Conservation (phyloP, 2,888 invertebrate genomes). For the Napeogenes sylphis region DNA sequence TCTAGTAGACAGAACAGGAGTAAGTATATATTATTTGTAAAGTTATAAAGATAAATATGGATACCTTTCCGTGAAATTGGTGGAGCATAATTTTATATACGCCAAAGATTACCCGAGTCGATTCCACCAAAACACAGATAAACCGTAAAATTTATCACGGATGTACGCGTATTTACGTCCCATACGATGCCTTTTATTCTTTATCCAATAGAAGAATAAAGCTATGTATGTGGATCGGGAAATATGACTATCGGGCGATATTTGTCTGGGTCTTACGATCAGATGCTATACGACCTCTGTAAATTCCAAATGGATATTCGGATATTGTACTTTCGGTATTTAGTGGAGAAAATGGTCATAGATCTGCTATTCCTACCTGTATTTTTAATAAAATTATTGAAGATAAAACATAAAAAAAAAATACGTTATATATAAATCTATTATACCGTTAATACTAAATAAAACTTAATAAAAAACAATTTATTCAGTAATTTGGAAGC, state of each 20-base stretch:
- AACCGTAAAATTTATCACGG: constrained; percentile 30
- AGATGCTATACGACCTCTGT: constrained; percentile 12
- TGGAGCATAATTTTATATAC: constrained; percentile 1
- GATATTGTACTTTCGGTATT: constrained; percentile 13
- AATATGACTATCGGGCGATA: constrained; percentile 30
- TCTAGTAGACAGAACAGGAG: no score
- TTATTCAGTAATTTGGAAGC: no score
- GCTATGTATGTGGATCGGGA: constrained; percentile 25
- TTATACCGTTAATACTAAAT: no score
- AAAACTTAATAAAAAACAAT: no score
- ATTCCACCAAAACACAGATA: constrained; percentile 28
- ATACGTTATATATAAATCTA: no score
- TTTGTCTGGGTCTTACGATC: constrained; percentile 18
- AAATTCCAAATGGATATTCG: constrained; percentile 14
- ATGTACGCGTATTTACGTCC: constrained; percentile 25
- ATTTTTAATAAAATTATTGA: background rate
- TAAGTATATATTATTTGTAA: no score
- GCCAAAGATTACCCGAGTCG: constrained; percentile 13
- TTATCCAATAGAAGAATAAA: constrained; percentile 32
- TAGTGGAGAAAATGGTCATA: constrained; percentile 5
- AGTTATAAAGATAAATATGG: no score
- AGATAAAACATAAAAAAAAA: background rate
- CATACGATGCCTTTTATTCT: constrained; percentile 31
- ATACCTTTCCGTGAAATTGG: background rate
- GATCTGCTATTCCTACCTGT: background rate